Conservation (phyloP, 2,797 vertebrate genomes). For the Thripadectes ignobilis region DNA sequence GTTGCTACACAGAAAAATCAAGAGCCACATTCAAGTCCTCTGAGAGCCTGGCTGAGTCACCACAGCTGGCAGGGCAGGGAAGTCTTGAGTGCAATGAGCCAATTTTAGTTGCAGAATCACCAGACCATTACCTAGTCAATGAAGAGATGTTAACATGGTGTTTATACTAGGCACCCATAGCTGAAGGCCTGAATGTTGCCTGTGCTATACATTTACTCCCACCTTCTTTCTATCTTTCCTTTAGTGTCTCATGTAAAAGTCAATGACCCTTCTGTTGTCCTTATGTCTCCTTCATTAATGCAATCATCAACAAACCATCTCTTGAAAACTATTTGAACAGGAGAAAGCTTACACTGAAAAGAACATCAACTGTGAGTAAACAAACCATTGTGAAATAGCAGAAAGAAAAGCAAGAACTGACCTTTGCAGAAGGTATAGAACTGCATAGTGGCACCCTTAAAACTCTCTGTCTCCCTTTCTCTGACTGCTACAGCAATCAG, state of each 20-base stretch:
- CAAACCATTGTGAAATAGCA: neutral
- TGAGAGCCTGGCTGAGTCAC: neutral
- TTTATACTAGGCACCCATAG: neutral
- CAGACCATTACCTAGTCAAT: neutral
- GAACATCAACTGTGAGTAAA: neutral
- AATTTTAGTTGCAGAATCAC: neutral
- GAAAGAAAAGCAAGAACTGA: neutral
- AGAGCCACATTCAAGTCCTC: neutral
- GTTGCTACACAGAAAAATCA: neutral
- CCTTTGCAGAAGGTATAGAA: neutral
- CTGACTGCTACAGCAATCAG: slow-evolving; percentile 23
- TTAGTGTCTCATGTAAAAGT: neutral
- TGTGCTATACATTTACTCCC: neutral
- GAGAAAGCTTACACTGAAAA: neutral
- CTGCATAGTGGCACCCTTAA: neutral
- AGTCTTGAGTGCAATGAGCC: neutral
- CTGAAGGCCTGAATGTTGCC: neutral
- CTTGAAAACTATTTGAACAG: neutral
- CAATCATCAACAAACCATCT: neutral
- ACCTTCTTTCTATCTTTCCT: neutral
- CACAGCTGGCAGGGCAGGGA: neutral
- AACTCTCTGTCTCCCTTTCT: slow-evolving; percentile 20
- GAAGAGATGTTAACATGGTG: neutral
- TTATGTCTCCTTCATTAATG: neutral
- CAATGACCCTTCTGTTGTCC: neutral